A percentile compares a stretch with the other conserved stretches of the same genome.
phyloP scores from a whole-genome alignment of 2,113 vertebrate genomes.

The Corythoichthys intestinalis region DNA sequence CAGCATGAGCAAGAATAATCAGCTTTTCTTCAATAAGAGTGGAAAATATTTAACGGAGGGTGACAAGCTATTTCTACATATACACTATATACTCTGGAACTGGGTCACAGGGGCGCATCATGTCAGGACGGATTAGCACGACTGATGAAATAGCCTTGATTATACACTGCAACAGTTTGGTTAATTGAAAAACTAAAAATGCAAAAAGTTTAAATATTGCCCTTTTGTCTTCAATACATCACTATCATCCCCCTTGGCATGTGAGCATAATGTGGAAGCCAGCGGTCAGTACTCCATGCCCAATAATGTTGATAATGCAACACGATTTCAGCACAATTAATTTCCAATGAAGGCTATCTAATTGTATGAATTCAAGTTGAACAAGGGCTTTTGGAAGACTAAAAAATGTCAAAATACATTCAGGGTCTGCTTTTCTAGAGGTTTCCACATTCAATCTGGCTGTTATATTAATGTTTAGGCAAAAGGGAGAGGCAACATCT shows the following conservation, averaged over 20 bases:
- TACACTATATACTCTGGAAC: conserved; percentile 33
- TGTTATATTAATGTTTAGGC: neutral
- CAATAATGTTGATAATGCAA: conserved; percentile 27
- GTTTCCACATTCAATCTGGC: neutral
- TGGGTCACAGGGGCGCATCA: conserved; percentile 30
- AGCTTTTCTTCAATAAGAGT: too few species aligned
- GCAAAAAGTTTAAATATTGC: neutral
- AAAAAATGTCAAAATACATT: conserved; percentile 19
- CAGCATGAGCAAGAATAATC: too few species aligned
- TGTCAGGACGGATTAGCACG: conserved; percentile 27
- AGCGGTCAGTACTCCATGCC: conserved; percentile 10
- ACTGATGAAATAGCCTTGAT: conserved; percentile 20
- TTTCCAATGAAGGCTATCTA: conserved; percentile 15
- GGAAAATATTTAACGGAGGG: too few species aligned
- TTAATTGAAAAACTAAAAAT: neutral
- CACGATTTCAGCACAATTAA: conserved; percentile 11
- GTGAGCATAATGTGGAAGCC: conserved; percentile 18
- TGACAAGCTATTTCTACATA: too few species aligned
- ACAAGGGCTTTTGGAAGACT: neutral
- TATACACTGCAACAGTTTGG: neutral
- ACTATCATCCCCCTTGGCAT: neutral
- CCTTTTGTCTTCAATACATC: neutral
- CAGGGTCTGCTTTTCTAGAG: conserved; percentile 1
- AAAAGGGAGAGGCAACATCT: neutral
- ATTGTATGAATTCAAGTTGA: conserved; percentile 1